Conservation (phyloP, 2,113 vertebrate genomes). For the Ammodytes dubius region DNA sequence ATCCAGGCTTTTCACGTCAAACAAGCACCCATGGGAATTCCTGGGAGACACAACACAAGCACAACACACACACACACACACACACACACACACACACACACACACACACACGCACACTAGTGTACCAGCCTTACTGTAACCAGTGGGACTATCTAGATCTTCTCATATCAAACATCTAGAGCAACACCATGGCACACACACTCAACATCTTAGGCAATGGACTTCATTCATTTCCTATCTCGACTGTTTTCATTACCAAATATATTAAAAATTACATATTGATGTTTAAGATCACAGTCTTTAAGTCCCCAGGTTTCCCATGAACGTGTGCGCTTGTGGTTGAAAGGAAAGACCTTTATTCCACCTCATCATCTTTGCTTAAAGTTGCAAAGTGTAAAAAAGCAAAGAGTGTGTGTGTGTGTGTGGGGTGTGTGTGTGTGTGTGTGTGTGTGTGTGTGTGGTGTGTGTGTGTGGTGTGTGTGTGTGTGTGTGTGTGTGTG, state of each 20-base stretch:
- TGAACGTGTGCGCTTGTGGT: slow-evolving; percentile 34
- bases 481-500: slow-evolving; percentile 35
- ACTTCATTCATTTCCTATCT: slow-evolving; percentile 50
- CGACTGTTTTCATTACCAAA: slow-evolving; percentile 37
- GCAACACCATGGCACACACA: background rate
- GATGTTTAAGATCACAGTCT: slow-evolving; percentile 15
- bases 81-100: slow-evolving; percentile 5
- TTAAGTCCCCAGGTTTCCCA: slow-evolving; percentile 16
- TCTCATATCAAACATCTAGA: background rate
- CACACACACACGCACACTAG: background rate
- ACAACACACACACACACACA: slow-evolving; percentile 5
- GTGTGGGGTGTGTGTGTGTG: slow-evolving; percentile 21
- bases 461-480: slow-evolving; percentile 33
- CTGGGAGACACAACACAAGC: slow-evolving; percentile 20
- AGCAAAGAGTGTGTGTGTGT: slow-evolving; percentile 61
- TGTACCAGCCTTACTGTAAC: slow-evolving; percentile 1
- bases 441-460: slow-evolving; percentile 36
- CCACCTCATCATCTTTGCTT: slow-evolving; percentile 68
- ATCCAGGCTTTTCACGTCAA: slow-evolving; percentile 62
- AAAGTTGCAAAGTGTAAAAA: slow-evolving; percentile 69
- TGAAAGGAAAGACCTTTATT: slow-evolving; percentile 50
- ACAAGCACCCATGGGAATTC: slow-evolving; percentile 59
- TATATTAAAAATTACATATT: slow-evolving; percentile 19
- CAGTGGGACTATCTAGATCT: background rate
- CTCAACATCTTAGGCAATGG: slow-evolving; percentile 6